Percentiles rank a stretch among this genome's conserved stretches.
These are phyloP conservation scores for Lacanobia oleracea DNA, from an alignment of 2,888 invertebrate species.

Conservation along the genomic window DNA sequence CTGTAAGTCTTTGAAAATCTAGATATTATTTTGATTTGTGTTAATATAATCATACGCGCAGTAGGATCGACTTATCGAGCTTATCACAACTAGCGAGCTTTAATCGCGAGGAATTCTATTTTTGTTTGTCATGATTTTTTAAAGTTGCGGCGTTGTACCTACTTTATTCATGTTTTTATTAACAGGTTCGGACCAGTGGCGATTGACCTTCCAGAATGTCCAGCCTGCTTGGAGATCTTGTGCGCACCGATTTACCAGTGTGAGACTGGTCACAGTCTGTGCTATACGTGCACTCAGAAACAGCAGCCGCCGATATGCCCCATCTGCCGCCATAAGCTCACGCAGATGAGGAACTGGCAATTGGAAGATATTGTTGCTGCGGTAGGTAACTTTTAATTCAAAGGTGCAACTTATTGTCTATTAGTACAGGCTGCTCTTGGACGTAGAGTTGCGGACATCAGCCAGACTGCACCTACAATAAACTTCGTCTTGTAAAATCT, in stretches of 20 bases:
- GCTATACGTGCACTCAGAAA: conserved; percentile 77
- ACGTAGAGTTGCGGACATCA: not conserved
- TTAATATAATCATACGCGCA: not conserved
- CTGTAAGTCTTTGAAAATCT: not conserved
- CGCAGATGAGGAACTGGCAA: conserved; percentile 86
- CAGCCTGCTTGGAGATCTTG: conserved; percentile 84
- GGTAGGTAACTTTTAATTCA: conserved; percentile 75
- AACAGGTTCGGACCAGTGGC: conserved; percentile 62
- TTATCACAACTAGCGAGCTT: not conserved
- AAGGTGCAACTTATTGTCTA: not conserved
- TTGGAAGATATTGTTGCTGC: conserved; percentile 82
- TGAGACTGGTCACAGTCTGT: conserved; percentile 85
- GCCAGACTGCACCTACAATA: not conserved
- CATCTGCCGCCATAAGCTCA: conserved; percentile 84
- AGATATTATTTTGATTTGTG: not conserved
- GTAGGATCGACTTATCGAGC: not conserved
- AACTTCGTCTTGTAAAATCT: not conserved
- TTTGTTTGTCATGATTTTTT: not conserved
- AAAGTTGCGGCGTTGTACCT: not conserved
- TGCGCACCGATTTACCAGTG: conserved; percentile 84
- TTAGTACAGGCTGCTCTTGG: not conserved
- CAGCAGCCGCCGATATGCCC: conserved; percentile 82
- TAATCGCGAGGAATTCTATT: conserved; percentile 7
- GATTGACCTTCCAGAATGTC: conserved; percentile 83
- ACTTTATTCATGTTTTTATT: not conserved